Conservation (phyloP, 2,888 invertebrate genomes). For the Zhengitettix transpicula region DNA sequence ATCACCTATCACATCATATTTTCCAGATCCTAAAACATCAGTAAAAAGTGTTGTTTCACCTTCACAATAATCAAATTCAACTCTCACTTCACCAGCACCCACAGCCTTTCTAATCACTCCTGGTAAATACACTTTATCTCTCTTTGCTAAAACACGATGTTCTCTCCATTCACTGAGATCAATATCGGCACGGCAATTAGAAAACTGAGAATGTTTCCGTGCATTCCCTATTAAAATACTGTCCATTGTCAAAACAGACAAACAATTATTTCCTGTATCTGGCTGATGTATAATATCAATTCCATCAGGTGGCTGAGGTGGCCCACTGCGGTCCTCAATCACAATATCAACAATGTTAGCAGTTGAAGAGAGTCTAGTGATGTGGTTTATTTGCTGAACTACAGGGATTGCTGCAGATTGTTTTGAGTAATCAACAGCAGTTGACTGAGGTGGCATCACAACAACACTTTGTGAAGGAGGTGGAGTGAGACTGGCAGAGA, state of each 20-base stretch:
- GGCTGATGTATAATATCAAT: conserved; percentile 15
- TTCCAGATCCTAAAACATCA: conserved; percentile 63
- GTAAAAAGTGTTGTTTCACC: conserved; percentile 34
- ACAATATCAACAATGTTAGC: conserved; percentile 2
- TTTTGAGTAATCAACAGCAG: conserved; percentile 39
- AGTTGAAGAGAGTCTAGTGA: conserved; percentile 4
- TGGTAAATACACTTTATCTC: conserved; percentile 65
- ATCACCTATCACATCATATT: conserved; percentile 81
- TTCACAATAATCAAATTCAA: conserved; percentile 66
- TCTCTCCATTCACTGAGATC: conserved; percentile 89
- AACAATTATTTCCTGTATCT: conserved; percentile 19
- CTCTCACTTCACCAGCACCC: conserved; percentile 51
- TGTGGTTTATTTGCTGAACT: conserved; percentile 4
- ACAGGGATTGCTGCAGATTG: conserved; percentile 4
- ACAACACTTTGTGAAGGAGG: conserved; percentile 20
- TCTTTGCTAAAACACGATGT: conserved; percentile 78
- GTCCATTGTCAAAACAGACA: conserved; percentile 1
- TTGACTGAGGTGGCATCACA: conserved; percentile 35
- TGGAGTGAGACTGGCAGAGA: background rate
- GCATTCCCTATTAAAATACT: background rate
- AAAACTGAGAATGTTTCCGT: conserved; percentile 1
- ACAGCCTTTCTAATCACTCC: conserved; percentile 59
- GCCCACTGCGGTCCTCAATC: conserved; percentile 7
- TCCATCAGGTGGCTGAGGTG: conserved; percentile 17
- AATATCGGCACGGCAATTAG: conserved; percentile 29